phyloP scores from a whole-genome alignment of 2,888 invertebrate genomes.

The Ligdia adustata region DNA sequence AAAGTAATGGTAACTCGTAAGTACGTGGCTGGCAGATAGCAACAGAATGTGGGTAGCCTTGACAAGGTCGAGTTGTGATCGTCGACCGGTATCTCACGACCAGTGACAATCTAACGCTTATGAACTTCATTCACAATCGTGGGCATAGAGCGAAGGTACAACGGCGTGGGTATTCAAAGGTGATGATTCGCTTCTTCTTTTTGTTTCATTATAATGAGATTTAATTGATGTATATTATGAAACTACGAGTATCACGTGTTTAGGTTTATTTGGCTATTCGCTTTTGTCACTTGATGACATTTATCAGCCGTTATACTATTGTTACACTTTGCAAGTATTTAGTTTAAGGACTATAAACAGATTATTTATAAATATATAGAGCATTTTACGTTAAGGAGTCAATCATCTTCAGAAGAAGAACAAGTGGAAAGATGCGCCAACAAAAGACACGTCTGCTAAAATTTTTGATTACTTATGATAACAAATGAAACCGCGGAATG shows the following conservation, averaged over 20 bases:
- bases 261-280: background rate
- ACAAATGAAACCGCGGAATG: no score
- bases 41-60: constrained; percentile 43
- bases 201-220: constrained; percentile 4
- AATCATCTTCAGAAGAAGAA: no score
- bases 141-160: no score
- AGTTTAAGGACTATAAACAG: no score
- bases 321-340: no score
- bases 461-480: no score
- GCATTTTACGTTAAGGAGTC: no score
- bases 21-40: background rate
- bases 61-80: constrained; percentile 49
- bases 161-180: background rate
- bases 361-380: no score
- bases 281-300: no score
- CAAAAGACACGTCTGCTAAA: no score
- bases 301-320: no score
- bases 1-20: constrained; percentile 9
- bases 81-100: constrained; percentile 27
- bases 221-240: constrained; percentile 1
- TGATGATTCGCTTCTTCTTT: constrained; percentile 6
- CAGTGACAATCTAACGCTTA: constrained; percentile 24
- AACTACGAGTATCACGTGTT: background rate
- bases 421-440: no score
- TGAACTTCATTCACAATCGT: background rate